Evolutionary conservation across 2,113 vertebrate genomes (phyloP).

Genomic region (Rana temporaria): DNA sequence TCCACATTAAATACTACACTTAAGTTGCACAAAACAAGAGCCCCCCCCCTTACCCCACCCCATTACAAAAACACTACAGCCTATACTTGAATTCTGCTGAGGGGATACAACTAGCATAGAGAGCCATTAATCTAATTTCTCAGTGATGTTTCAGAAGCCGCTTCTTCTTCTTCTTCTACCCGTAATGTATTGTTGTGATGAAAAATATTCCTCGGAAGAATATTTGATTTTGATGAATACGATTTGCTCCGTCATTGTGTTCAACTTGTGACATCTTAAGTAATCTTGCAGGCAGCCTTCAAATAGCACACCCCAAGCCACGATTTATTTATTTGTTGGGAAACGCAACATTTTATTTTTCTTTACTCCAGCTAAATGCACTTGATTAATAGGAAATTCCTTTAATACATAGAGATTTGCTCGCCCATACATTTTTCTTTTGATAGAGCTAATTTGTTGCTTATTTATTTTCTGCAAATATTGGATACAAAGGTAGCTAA

Average conservation of each 20-base stretch:
- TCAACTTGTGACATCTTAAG: slow-evolving; percentile 43
- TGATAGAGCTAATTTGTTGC: background rate
- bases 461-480: background rate
- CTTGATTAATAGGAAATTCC: too few species aligned
- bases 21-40: slow-evolving; percentile 35
- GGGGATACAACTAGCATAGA: slow-evolving; percentile 9
- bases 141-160: slow-evolving; percentile 11
- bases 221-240: slow-evolving; percentile 20
- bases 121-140: slow-evolving; percentile 50
- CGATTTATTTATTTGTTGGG: background rate
- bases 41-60: slow-evolving; percentile 6
- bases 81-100: slow-evolving; percentile 2
- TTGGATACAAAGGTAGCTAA: too few species aligned
- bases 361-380: too few species aligned
- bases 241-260: slow-evolving; percentile 1
- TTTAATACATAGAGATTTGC: background rate
- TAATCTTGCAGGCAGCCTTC: background rate
- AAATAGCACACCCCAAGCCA: background rate
- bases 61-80: slow-evolving; percentile 26
- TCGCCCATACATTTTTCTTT: background rate
- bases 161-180: background rate
- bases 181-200: slow-evolving; percentile 22
- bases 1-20: slow-evolving; percentile 32
- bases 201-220: slow-evolving; percentile 33
- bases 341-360: background rate